These are phyloP conservation scores for Drosophila quasianomalipes DNA, from an alignment of 2,888 invertebrate genomes.

Conservation along the genomic window DNA sequence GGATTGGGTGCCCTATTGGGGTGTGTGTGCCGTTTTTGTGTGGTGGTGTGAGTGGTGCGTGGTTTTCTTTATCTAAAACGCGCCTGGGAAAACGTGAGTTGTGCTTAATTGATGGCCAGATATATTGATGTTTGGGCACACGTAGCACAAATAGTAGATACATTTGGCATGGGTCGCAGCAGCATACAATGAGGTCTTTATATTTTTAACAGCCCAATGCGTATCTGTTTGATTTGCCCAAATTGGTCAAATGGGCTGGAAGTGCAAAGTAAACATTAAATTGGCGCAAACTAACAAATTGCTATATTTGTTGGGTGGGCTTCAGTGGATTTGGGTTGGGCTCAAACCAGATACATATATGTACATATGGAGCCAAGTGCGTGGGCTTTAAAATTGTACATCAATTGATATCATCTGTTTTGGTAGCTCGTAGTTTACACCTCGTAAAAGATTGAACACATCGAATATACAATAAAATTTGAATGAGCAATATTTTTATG, in stretches of 20 bases:
- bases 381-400: conserved; percentile 20
- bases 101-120: conserved; percentile 68
- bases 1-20: conserved; percentile 37
- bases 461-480: background rate
- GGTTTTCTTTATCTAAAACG: conserved; percentile 65
- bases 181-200: conserved; percentile 39
- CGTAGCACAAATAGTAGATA: conserved; percentile 41
- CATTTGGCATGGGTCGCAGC: conserved; percentile 44
- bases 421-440: conserved; percentile 62
- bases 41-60: conserved; percentile 43
- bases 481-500: background rate
- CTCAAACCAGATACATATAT: conserved; percentile 5
- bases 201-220: conserved; percentile 50
- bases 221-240: conserved; percentile 64
- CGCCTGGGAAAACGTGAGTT: conserved; percentile 71
- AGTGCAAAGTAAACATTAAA: conserved; percentile 80
- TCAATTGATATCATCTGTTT: conserved; percentile 37
- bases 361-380: conserved; percentile 12
- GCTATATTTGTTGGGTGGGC: conserved; percentile 38
- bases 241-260: conserved; percentile 56
- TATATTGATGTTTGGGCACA: conserved; percentile 18
- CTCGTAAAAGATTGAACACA: conserved; percentile 45
- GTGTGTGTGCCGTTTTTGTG: conserved; percentile 25
- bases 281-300: conserved; percentile 77
- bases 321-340: conserved; percentile 47